Evolutionary conservation across 2,797 vertebrate genomes (phyloP), one percentile per base, ranked within the genome.

Genomic region (Kryptolebias ocellatus): DNA sequence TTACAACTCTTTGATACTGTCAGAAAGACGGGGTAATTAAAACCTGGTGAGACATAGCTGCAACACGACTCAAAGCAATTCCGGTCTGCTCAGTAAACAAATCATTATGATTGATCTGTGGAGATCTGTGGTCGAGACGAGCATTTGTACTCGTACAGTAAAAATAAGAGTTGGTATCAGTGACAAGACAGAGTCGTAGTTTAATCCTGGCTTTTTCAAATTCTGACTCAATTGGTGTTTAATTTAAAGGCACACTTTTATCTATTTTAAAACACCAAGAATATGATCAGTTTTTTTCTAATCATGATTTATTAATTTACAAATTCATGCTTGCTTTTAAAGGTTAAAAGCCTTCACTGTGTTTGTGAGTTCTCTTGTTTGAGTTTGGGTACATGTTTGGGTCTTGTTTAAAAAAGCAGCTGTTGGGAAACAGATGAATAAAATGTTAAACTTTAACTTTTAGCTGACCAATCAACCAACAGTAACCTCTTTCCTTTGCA

Each of bases 11-110:
- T 72, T 74, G 70, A 80, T 73, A 64, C 34, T 49, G 67, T 76
- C 67, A 73, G 71, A 66, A 83, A 71, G 31, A 67, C 1, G 9
- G 50, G n/a, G 58, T 67, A 80, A 79, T 87, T 85, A 78, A 83
- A 84, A 72, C 29, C 9, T 2, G 52, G 12, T 55, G 53, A 29
- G 58, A 74, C 52, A 64, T 31, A 44, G 55, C 31, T 69, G 69
- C 50, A 76, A 75, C 63, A 66, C 57, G 57, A 56, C 64, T 69
- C 51, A 74, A 61, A 70, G 60, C 55, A 5, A 15, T 53, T 62
- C 34, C 64, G 69, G 70, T 70, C 29, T 34, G 68, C 56, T 75
- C 60, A 4, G 44, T 55, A 67, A 53, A 59, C 55, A 85, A 82
- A 78, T 84, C 74, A 70, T 78, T 75, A 50, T 47, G 54, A 71